A percentile compares a stretch with the other conserved stretches of the same genome.
These are phyloP conservation scores for Helicolenus hilgendorfi DNA, from an alignment of 2,797 vertebrate species.

Conservation along the genomic window DNA sequence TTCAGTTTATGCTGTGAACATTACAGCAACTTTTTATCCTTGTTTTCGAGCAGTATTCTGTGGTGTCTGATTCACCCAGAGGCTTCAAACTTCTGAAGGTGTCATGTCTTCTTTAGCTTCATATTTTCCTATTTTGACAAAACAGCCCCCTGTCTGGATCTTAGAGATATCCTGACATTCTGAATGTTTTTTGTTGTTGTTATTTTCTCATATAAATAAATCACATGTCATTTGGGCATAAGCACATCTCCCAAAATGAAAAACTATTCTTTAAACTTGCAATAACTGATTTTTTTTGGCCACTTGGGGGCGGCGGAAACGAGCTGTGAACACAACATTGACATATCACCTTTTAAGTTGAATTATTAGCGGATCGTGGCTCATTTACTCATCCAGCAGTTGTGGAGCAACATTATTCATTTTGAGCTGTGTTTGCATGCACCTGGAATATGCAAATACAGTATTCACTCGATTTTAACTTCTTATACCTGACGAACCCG, in stretches of 20 bases:
- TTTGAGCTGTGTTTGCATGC: not conserved
- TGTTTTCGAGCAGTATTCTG: not conserved
- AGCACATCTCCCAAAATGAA: not conserved
- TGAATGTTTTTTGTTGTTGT: not conserved
- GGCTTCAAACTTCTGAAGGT: not conserved
- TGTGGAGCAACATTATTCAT: not conserved
- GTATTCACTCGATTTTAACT: not conserved
- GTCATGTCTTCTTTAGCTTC: slow-evolving; percentile 16
- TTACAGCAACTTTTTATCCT: not conserved
- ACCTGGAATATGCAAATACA: not conserved
- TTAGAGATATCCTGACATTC: slow-evolving; percentile 1
- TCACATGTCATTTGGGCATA: not conserved
- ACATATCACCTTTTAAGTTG: not conserved
- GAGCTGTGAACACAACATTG: not conserved
- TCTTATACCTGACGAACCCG: too few species aligned
- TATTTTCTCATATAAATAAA: not conserved
- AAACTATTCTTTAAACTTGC: not conserved
- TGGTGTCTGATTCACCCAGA: slow-evolving; percentile 3
- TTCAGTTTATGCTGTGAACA: slow-evolving; percentile 13
- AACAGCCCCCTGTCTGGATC: not conserved
- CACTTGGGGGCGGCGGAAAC: not conserved
- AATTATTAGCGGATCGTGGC: not conserved
- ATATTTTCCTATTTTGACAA: slow-evolving; percentile 28
- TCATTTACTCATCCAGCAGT: not conserved
- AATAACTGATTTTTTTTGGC: not conserved